phyloP scores from a whole-genome alignment of 2,888 invertebrate species.

The Palloptera scutellata region DNA sequence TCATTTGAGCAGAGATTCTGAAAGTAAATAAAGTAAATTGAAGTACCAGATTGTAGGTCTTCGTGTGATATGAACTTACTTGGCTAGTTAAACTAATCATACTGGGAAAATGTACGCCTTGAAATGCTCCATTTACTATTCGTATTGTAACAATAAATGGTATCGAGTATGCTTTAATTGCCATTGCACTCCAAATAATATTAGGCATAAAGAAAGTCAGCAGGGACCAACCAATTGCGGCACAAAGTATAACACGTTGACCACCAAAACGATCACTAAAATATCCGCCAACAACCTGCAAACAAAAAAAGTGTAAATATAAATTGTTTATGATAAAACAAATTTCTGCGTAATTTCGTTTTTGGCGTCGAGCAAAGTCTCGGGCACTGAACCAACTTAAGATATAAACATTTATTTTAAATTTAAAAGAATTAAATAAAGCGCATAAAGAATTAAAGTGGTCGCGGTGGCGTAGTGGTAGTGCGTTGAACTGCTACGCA shows the following conservation, averaged over 20 bases:
- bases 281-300: slow-evolving; percentile 67
- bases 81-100: slow-evolving; percentile 74
- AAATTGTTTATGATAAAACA: not conserved
- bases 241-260: slow-evolving; percentile 70
- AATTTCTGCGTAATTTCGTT: not conserved
- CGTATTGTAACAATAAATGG: slow-evolving; percentile 69
- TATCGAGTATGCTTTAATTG: slow-evolving; percentile 63
- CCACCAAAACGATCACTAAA: slow-evolving; percentile 72
- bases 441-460: too few species aligned
- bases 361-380: not conserved
- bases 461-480: too few species aligned
- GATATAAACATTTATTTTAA: not conserved
- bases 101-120: slow-evolving; percentile 75
- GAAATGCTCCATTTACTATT: slow-evolving; percentile 72
- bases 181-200: slow-evolving; percentile 64
- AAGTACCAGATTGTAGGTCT: not conserved
- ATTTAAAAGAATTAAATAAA: not conserved
- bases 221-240: slow-evolving; percentile 70
- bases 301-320: not conserved
- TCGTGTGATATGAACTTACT: slow-evolving; percentile 44
- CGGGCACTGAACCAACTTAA: not conserved
- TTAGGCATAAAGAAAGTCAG: slow-evolving; percentile 69
- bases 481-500: too few species aligned
- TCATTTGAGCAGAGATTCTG: slow-evolving; percentile 71
- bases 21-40: slow-evolving; percentile 12